Evolutionary conservation across 2,797 vertebrate genomes (phyloP).

Genomic region (Dipus sagitta): DNA sequence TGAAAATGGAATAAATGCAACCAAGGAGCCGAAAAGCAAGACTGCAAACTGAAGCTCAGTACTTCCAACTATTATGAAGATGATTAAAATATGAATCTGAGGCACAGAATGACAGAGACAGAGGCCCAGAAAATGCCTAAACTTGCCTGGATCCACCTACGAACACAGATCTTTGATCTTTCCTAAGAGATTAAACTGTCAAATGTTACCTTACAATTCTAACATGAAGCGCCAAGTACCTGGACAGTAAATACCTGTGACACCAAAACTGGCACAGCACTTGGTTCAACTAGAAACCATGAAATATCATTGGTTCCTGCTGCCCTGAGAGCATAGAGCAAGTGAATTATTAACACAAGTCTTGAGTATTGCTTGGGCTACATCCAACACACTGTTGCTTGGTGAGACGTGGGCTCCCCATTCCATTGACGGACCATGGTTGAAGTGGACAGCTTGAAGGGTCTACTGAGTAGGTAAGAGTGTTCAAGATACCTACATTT

Average conservation of each 20-base stretch:
- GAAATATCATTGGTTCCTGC: slow-evolving; percentile 47
- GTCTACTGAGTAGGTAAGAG: not conserved
- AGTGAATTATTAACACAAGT: not conserved
- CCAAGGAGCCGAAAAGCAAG: slow-evolving; percentile 46
- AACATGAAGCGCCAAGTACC: slow-evolving; percentile 59
- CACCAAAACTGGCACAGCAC: slow-evolving; percentile 30
- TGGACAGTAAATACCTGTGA: slow-evolving; percentile 64
- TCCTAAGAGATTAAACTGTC: slow-evolving; percentile 77
- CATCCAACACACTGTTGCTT: not conserved
- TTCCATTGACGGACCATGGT: not conserved
- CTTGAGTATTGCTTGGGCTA: not conserved
- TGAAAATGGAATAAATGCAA: not conserved
- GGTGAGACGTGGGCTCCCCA: not conserved
- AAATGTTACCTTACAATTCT: slow-evolving; percentile 74
- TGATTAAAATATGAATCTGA: slow-evolving; percentile 71
- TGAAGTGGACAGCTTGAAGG: not conserved
- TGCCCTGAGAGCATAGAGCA: not conserved
- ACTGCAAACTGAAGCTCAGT: slow-evolving; percentile 57
- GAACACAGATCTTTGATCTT: slow-evolving; percentile 77
- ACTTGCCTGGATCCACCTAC: slow-evolving; percentile 76
- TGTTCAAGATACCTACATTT: not conserved
- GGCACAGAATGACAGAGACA: slow-evolving; percentile 58
- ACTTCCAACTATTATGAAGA: slow-evolving; percentile 55
- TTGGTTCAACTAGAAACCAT: slow-evolving; percentile 41
- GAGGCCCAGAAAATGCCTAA: slow-evolving; percentile 77